Evolutionary conservation across 2,113 vertebrate species (phyloP), one percentile per base, ranked within the genome.

Genomic region (Ophiodon elongatus): DNA sequence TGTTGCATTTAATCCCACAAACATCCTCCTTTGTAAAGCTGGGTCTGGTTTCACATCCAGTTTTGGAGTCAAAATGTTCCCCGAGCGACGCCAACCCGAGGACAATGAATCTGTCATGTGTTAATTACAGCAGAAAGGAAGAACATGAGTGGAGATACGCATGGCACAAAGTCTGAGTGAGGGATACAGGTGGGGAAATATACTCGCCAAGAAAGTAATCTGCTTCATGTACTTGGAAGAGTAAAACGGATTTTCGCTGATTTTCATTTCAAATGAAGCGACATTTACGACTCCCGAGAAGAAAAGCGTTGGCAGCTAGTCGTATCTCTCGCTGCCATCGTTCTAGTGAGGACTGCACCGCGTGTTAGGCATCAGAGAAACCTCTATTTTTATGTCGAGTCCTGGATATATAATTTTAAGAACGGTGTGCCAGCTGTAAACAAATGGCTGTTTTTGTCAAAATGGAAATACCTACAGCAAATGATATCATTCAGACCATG

Each of bases 51-150:
- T 57, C 9, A 35, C 45, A 35, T 35, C 9, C 27, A 45, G 6
- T 56, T 27, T 73, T 31, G 50, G 52, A 74, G 29, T 35, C 50
- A 66, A 74, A 72, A 37, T 59, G 62, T 67, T 47, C 63, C 70
- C 31, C 1, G 4, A 52, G 63, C 11, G 17, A n/a, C 31, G 63
- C 52, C 63, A 52, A 43, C 54, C 33, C 19, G 54, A 76, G 21
- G 73, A 69, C 43, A 63, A 43, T 70, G 45, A 70, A 70, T 76
- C 54, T 52, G 6, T 69, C 19, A 69, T 64, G 35, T 15, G 33
- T 63, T 82, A 82, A 69, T 75, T 63, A 63, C 43, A 23, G 65
- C 43, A 15, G 35, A 63, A 69, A 41, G 56, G 35, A 43, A 41
- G 1, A 23, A 50, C n/a, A 14, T 0, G 6, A 63, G 39, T 9